Base-by-base conservation (phyloP, 2,888 invertebrate species). In the Tanytarsus gracilentus region DNA sequence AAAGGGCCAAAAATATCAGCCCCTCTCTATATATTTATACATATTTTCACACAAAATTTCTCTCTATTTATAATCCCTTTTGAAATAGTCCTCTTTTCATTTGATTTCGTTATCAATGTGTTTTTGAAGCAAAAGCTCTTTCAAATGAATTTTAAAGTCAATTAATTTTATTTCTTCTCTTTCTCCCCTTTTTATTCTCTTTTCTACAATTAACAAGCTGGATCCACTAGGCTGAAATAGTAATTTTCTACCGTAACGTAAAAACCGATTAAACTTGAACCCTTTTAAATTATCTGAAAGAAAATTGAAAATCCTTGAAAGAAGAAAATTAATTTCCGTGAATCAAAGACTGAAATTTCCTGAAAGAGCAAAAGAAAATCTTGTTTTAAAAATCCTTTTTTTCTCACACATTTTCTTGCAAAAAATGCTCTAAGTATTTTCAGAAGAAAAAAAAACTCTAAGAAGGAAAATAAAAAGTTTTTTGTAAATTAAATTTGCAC, bases 81-180 rank as follows among this genome's bases (percentile, higher is more conserved):
- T n/a, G n/a, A n/a, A n/a, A n/a, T n/a, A n/a, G n/a, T n/a, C n/a
- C n/a, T n/a, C n/a, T n/a, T n/a, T n/a, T n/a, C n/a, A n/a, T n/a
- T n/a, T n/a, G n/a, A n/a, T n/a, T n/a, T n/a, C n/a, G n/a, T n/a
- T n/a, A n/a, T n/a, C n/a, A n/a, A n/a, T n/a, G n/a, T n/a, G n/a
- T n/a, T n/a, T n/a, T n/a, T n/a, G n/a, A n/a, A n/a, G n/a, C n/a
- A n/a, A n/a, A 29, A 33, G 3, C 9, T 16, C 9, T 40, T 44
- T n/a, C 14, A 16, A 44, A 16, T 14, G 18, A 44, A 44, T 21
- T 9, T 44, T 44, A 44, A 44, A 44, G 16, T 11, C 5, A 36
- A 44, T 18, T 44, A 44, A 44, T 44, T 44, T 44, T 55, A 26
- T 55, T 26, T 39, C 40, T 40, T 55, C 40, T 55, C 33, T 33